Evolutionary conservation across 2,797 vertebrate genomes (phyloP).

Genomic region (Chaetodon trifasciatus): DNA sequence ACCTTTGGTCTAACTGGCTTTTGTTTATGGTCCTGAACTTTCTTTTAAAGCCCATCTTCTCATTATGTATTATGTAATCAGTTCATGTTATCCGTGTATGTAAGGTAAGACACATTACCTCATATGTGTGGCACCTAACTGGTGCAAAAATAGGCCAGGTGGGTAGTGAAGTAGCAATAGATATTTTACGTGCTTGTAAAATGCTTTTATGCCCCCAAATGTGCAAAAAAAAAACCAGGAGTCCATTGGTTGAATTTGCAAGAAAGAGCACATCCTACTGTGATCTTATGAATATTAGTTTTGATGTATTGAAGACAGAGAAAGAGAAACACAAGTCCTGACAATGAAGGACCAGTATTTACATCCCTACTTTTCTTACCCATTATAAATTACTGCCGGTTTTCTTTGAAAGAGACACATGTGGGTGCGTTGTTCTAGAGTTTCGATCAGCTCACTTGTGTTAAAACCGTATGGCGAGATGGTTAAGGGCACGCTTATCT

Average conservation of each 20-base stretch:
- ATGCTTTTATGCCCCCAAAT: neutral
- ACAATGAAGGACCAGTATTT: neutral
- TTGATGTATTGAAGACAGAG: neutral
- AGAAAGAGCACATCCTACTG: neutral
- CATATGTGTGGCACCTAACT: neutral
- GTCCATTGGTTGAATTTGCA: neutral
- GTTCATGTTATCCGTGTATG: neutral
- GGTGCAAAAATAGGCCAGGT: neutral
- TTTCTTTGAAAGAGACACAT: neutral
- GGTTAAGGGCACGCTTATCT: slow-evolving; percentile 47
- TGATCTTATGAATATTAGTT: neutral
- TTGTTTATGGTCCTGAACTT: neutral
- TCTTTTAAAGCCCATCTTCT: neutral
- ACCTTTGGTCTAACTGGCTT: neutral
- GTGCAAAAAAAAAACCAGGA: neutral
- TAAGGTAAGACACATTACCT: neutral
- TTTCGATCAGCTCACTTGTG: neutral
- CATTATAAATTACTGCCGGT: neutral
- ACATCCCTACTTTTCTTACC: neutral
- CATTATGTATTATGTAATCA: neutral
- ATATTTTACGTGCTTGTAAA: neutral
- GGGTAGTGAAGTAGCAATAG: neutral
- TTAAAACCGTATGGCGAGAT: slow-evolving; percentile 1
- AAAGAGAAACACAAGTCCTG: neutral
- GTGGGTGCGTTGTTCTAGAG: neutral